Evolutionary conservation across 2,113 vertebrate species (phyloP).

Genomic region (Cynoglossus semilaevis): DNA sequence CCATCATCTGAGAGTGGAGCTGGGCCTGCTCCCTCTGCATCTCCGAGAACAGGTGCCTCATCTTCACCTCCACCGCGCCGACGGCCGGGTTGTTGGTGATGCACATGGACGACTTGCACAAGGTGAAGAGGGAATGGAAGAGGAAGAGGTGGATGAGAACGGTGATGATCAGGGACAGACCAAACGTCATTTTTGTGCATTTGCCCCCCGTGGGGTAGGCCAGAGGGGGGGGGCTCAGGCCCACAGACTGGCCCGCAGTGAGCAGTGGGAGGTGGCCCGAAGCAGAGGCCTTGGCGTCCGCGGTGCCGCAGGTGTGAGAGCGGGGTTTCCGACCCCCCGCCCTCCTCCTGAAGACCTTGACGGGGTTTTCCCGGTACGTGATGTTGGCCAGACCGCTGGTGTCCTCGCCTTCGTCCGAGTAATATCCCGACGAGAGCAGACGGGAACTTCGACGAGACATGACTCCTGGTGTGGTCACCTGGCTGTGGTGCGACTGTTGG

Average conservation of each 20-base stretch:
- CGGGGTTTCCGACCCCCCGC: background rate
- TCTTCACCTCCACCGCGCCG: slow-evolving; percentile 48
- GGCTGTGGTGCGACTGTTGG: background rate
- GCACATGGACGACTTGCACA: background rate
- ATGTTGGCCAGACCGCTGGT: background rate
- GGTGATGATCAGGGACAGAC: background rate
- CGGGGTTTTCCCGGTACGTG: background rate
- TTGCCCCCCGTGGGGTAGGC: background rate
- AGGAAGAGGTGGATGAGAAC: background rate
- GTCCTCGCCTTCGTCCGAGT: background rate
- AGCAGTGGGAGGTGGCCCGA: background rate
- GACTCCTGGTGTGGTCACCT: background rate
- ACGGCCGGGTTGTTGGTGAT: background rate
- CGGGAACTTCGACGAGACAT: background rate
- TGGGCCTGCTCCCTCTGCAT: slow-evolving; percentile 48
- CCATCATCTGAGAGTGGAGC: slow-evolving; percentile 47
- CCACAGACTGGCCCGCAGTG: background rate
- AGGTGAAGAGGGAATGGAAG: background rate
- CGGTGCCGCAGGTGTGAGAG: background rate
- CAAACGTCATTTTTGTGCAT: background rate
- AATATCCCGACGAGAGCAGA: background rate
- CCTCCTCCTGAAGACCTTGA: background rate
- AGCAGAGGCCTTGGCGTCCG: background rate
- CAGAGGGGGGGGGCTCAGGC: background rate
- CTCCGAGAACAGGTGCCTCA: slow-evolving; percentile 44